Base-by-base conservation (phyloP, 2,113 vertebrate genomes). In the Peromyscus leucopus region DNA sequence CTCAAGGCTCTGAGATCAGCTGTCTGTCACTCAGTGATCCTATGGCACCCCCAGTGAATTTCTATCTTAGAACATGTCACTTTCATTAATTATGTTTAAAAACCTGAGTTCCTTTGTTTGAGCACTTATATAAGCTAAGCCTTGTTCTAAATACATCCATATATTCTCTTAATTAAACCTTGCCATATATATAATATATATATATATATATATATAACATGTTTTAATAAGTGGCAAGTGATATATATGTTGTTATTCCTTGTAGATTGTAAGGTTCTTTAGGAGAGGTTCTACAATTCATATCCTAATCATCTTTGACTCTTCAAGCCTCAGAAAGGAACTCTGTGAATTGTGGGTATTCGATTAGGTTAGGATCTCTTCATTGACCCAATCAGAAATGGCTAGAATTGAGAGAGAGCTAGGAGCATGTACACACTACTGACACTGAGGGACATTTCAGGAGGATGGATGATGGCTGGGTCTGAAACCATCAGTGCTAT, bases 401-500 rank as follows among this genome's bases (percentile, higher is more conserved):
- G 46, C 28, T 78, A 76, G 28, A 46, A 72, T 36, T 89, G 71
- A 16, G 74, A 63, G 48, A 88, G 76, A 69, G n/a, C 87, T 10
- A 16, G 59, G 24, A 55, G 57, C 2, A 26, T 4, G 67, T 11
- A 69, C 1, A 2, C 72, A 79, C 36, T 55, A 42, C 71, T 76
- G 89, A 91, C 65, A 26, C 0, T 90, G 91, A 78, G 90, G 75
- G 78, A 51, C 46, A 9, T 72, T 91, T 59, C 75, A 8, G n/a
- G 28, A 79, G 55, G 33, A 83, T 26, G 13, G 26, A 61, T 86
- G 8, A 55, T 19, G 10, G 48, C 48, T 61, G 10, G 39, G 51
- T 65, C 87, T 59, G 63, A 93, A 91, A 88, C 90, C 89, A 78
- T 69, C 46, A 78, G 67, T 7, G 69, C 88, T 59, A 65, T 88